Base-by-base conservation (phyloP, 2,797 vertebrate genomes). In the Oryzias sinensis region DNA sequence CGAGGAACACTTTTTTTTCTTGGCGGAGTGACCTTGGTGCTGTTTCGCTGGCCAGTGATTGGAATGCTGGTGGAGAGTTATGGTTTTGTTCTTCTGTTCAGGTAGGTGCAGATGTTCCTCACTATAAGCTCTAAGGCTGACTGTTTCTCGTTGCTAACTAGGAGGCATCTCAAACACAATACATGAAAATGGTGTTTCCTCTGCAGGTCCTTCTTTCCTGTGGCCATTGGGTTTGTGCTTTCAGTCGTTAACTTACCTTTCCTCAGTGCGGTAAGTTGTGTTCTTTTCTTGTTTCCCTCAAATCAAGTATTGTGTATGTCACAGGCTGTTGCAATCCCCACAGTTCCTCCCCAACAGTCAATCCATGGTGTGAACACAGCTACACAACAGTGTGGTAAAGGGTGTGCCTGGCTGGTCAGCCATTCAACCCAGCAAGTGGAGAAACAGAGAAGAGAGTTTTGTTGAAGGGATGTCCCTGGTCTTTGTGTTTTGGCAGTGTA, bases 21-120 rank as follows among this genome's bases (percentile, higher is more conserved):
- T 0, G 94, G 94, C 3, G 95, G 95, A 0, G 83, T 96, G 40
- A 2, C 80, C 4, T 62, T 97, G 0, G 93, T 96, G n/a, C 87
- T 98, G 6, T 79, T 93, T 72, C 85, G 90, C 1, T 95, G 95
- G 95, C 94, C 95, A 0, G 49, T 94, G 29, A 82, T 94, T 50
- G 96, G 95, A 18, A 95, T 98, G 93, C 11, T 90, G 25, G 85
- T 94, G 70, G 95, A 98, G 70, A 85, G 69, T 60, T 97, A 97
- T 0, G 96, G 96, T 8, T 96, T 96, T 74, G 43, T 95, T 14
- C 88, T 70, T 57, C 90, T 97, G 62, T 96, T 97, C 91, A 93
- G 82, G 95, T 95, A 76, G 63, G 79, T 82, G 16, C 25, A 18
- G 5, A 7, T 25, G 13, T 41, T 22, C 44, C 8, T 27, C 2